Evolutionary conservation across 2,797 vertebrate species (phyloP), one percentile per base, ranked within the genome.

Genomic region (Fratercula arctica): DNA sequence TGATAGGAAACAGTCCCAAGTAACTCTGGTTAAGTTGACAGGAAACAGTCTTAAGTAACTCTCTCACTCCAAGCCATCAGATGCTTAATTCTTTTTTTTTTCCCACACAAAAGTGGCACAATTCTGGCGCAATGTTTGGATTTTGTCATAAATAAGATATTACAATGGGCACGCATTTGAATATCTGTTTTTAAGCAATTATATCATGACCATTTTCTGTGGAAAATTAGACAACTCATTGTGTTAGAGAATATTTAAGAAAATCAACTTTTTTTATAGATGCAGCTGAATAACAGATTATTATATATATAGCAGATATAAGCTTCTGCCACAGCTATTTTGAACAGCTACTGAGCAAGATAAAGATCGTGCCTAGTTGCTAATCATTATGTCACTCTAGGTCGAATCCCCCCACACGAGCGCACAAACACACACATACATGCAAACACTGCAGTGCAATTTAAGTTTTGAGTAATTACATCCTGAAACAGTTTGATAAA

Each of bases 381-480:
- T 91, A 92, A 92, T 67, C 50, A 41, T 63, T 69, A 41, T 41
- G 31, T 77, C 81, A 37, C 51, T 81, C 6, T 67, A 50, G 19
- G n/a, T 70, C 3, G 1, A 72, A 84, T 41, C 13, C 29, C 28
- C 9, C 5, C 7, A 24, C 5, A 39, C 0, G 13, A 51, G 9
- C 1, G 1, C 5, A 4, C 11, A 16, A 46, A 29, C 31, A 39
- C 46, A 46, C n/a, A 28, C 19, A 33, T 39, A 64, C 7, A 50
- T 9, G 26, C 31, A 81, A 33, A 43, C 4, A 37, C 26, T 66
- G 37, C 23, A 85, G 23, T 31, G 19, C 37, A 67, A 94, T 83
- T 92, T 51, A 81, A 76, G 18, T 85, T 85, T 77, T 19, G 60
- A 28, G 33, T 76, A 95, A 95, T 95, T 96, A 79, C 26, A 77